A percentile compares a stretch with the other conserved stretches of the same genome.
These are phyloP conservation scores for Poeciliopsis infans DNA, from an alignment of 2,797 vertebrate species.

Conservation along the genomic window DNA sequence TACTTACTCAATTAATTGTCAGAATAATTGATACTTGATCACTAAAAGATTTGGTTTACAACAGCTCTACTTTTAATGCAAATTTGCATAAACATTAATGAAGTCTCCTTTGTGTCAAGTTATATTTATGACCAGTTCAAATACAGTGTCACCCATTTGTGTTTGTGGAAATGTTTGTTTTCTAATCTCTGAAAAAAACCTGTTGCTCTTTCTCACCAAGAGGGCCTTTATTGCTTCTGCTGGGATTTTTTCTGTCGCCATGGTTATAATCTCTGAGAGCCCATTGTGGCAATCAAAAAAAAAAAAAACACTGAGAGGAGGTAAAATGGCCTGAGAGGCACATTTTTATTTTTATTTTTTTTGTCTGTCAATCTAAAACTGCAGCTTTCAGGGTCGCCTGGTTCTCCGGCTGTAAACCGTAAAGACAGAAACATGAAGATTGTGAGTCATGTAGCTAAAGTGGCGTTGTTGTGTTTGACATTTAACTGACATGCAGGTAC, in stretches of 20 bases:
- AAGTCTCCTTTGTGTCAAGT: no score
- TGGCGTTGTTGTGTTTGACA: background rate
- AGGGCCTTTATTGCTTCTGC: background rate
- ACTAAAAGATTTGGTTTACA: no score
- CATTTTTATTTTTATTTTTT: background rate
- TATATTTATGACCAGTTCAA: no score
- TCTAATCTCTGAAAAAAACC: background rate
- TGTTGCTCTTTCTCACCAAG: background rate
- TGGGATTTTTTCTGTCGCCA: background rate
- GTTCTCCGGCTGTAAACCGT: background rate
- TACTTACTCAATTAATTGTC: no score
- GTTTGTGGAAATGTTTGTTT: background rate
- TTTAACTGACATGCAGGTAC: constrained; percentile 5
- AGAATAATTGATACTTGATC: no score
- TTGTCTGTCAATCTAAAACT: background rate
- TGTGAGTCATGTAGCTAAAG: background rate
- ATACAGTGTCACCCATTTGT: no score
- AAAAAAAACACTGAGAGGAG: background rate
- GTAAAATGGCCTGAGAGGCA: background rate
- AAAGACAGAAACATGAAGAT: background rate
- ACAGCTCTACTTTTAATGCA: no score
- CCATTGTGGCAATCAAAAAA: background rate
- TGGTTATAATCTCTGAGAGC: background rate
- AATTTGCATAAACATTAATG: no score
- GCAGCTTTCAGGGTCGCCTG: background rate